Base-by-base conservation (phyloP, 2,113 vertebrate genomes). In the Rynchops niger region DNA sequence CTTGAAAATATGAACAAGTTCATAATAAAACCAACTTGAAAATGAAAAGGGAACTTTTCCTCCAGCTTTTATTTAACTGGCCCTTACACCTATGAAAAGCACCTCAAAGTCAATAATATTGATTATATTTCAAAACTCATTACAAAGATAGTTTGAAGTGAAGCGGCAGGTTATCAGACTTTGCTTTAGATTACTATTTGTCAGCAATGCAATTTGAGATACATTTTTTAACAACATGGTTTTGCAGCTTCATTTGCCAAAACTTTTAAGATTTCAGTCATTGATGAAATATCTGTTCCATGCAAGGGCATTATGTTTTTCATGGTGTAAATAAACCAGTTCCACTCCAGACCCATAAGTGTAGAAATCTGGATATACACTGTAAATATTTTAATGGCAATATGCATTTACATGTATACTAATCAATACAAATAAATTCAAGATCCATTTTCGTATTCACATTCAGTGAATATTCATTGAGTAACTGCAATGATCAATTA, bases 61-160 rank as follows among this genome's bases (percentile, higher is more conserved):
- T 82, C 12, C 36, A 76, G 59, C 19, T 90, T 90, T 90, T 90
- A 83, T 94, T 95, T 93, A 94, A 82, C 63, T 83, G 42, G 36
- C 38, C 53, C 56, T 93, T 92, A 65, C 12, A 34, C 22, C 42
- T 82, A 59, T 67, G 72, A 77, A 88, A 94, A 94, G 96, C 42
- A 73, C 70, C 22, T 88, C 2, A 2, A 93, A 92, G 56, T 94
- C 90, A 86, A 83, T 95, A 55, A 5, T 93, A 90, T 82, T 96
- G 86, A 97, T 95, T 93, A 72, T 66, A 79, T 86, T 95, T 96
- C 93, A 93, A 80, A 91, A 82, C 47, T 90, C 34, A 80, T 91
- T 93, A 73, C 1, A 9, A 65, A 47, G 78, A 86, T n/a, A 93
- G 36, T 83, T 91, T 87, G 67, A 89, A 86, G 53, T 1, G 2